phyloP scores from a whole-genome alignment of 2,888 invertebrate genomes.

The Acanthosepion lycidas region DNA sequence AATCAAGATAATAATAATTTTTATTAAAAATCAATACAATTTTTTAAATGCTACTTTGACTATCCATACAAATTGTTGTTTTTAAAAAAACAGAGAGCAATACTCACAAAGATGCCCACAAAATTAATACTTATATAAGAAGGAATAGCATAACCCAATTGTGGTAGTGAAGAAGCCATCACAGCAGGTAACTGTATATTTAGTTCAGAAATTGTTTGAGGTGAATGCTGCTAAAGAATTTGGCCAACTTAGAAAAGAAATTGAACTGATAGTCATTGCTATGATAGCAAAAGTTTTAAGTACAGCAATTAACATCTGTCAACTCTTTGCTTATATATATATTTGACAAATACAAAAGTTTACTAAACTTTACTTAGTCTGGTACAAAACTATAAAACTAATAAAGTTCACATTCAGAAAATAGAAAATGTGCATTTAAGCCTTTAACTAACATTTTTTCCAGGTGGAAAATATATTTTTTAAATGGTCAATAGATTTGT shows the following conservation, averaged over 20 bases:
- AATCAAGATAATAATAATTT: too few species aligned
- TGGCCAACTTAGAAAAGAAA: background rate
- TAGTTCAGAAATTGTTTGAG: background rate
- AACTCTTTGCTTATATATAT: background rate
- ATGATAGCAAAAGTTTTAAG: background rate
- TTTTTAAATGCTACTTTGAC: background rate
- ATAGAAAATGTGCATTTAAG: too few species aligned
- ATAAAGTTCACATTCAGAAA: too few species aligned
- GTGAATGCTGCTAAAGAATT: background rate
- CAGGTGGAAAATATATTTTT: too few species aligned
- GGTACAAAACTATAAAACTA: background rate
- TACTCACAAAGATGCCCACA: background rate
- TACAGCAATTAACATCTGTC: background rate
- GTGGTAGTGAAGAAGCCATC: background rate
- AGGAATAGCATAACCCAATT: background rate
- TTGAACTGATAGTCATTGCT: background rate
- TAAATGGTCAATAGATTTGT: too few species aligned
- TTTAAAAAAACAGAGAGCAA: background rate
- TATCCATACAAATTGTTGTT: background rate
- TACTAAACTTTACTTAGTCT: background rate
- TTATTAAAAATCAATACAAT: too few species aligned
- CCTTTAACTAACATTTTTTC: too few species aligned
- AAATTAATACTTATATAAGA: background rate
- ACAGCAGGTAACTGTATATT: slow-evolving; percentile 12
- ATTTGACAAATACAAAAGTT: background rate